Evolutionary conservation across 2,797 vertebrate species (phyloP).

Genomic region (Cyclopterus lumpus): DNA sequence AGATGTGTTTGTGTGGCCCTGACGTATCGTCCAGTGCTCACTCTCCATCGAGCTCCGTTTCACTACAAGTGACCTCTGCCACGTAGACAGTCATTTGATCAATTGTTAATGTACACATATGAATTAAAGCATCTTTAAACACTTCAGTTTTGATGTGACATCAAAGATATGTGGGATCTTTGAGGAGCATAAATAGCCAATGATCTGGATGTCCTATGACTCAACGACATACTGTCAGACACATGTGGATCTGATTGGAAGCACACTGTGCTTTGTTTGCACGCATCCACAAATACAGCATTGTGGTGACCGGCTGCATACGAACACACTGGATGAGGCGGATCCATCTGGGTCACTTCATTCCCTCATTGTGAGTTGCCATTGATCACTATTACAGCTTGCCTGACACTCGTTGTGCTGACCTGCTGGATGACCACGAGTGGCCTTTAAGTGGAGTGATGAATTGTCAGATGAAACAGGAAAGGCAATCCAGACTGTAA

Average conservation of each 20-base stretch:
- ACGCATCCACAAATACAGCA: constrained; percentile 44
- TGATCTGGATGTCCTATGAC: constrained; percentile 53
- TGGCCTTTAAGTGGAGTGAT: constrained; percentile 57
- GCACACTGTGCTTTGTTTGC: constrained; percentile 56
- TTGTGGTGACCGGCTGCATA: constrained; percentile 51
- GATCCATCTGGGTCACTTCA: constrained; percentile 75
- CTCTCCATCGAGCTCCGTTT: neutral
- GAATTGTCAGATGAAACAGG: constrained; percentile 53
- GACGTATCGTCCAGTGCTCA: neutral
- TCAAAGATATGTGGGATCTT: constrained; percentile 15
- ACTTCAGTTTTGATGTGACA: neutral
- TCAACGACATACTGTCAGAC: constrained; percentile 64
- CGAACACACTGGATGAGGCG: constrained; percentile 55
- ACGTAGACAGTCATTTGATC: neutral
- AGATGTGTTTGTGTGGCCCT: neutral
- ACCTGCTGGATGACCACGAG: constrained; percentile 77
- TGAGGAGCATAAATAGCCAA: constrained; percentile 37
- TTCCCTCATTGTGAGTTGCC: constrained; percentile 75
- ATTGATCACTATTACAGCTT: constrained; percentile 82
- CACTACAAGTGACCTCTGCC: neutral
- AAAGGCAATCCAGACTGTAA: constrained; percentile 6
- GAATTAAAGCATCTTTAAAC: constrained; percentile 14
- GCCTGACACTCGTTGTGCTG: constrained; percentile 62
- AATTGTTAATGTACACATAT: constrained; percentile 13
- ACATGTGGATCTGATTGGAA: constrained; percentile 70